Evolutionary conservation across 2,113 vertebrate genomes (phyloP).

Genomic region (Sylvietta virens): DNA sequence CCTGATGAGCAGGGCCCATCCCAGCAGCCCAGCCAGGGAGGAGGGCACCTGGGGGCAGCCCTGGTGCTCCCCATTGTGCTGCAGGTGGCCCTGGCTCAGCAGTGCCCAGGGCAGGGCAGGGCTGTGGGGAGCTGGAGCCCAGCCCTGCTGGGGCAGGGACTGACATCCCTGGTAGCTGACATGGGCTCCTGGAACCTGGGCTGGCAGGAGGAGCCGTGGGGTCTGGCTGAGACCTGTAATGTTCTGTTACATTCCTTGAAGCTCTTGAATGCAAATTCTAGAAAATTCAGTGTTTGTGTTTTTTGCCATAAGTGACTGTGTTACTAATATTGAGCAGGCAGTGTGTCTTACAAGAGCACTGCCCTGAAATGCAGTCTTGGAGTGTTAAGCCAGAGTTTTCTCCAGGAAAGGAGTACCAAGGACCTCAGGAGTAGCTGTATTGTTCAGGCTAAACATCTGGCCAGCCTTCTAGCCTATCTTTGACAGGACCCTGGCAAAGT

Average conservation of each 20-base stretch:
- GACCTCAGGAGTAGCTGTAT: background rate
- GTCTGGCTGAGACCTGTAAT: background rate
- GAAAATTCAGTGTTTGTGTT: background rate
- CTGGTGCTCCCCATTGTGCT: background rate
- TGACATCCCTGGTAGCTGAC: accelerated
- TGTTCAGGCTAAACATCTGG: background rate
- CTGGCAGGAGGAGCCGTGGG: accelerated
- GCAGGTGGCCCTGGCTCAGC: background rate
- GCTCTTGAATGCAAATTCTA: background rate
- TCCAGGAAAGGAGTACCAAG: background rate
- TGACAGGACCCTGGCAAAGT: background rate
- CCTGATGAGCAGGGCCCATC: accelerated
- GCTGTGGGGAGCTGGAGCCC: background rate
- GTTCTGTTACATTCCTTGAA: background rate
- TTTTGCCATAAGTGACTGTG: background rate
- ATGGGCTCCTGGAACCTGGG: accelerated
- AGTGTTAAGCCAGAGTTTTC: background rate
- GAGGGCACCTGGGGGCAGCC: background rate
- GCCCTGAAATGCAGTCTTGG: background rate
- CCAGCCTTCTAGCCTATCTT: background rate
- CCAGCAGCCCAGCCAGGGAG: too few species aligned
- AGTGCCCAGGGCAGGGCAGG: background rate
- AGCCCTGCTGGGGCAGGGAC: too few species aligned
- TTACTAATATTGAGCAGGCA: background rate
- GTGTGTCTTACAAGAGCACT: background rate